Base-by-base conservation (phyloP, 2,888 invertebrate genomes). In the Zhuqinia jingwanae region DNA sequence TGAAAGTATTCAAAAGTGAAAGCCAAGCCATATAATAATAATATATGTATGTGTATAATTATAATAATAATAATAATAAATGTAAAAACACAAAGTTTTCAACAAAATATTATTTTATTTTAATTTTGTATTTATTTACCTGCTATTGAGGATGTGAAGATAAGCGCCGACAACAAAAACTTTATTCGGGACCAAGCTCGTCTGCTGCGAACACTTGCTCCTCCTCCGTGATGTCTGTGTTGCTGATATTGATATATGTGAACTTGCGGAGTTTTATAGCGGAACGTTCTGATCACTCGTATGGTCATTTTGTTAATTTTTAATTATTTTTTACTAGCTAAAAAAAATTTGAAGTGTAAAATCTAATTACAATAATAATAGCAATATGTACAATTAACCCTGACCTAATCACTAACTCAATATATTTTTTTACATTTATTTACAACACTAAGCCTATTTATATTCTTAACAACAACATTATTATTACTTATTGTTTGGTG, bases 111-210 rank as follows among this genome's bases (percentile, higher is more conserved):
- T 36, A 10, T 22, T 45, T 17, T 17, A 36, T 65, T 27, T 27
- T 27, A n/a, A n/a, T 10, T n/a, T n/a, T 17, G 17, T 20, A 17
- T 45, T 65, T 42, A 22, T 17, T 42, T 68, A 84, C 83, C 83
- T 84, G 83, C 65, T 3, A 84, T 65, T 13, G 53, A 77, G 11
- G 83, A 77, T 0, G 76, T 77, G 56, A 84, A 50, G 25, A 84
- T 84, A 42, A 77, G 65, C 22, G 42, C 56, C 50, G 85, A 81
- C 42, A 88, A 73, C 63, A 88, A 27, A 1, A 81, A 68, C 70
- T 88, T 88, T 63, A 88, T 77, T 17, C 87, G 63, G 11, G 56
- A 50, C 81, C 87, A 88, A 68, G 75, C 83, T 76, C 75, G 42
- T 47, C 63, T 25, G 22, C 82, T 83, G 6, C 76, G 17, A 13